These are phyloP conservation scores for Solenopsis invicta DNA, from an alignment of 1,140 invertebrate genomes.

Conservation along the genomic window DNA sequence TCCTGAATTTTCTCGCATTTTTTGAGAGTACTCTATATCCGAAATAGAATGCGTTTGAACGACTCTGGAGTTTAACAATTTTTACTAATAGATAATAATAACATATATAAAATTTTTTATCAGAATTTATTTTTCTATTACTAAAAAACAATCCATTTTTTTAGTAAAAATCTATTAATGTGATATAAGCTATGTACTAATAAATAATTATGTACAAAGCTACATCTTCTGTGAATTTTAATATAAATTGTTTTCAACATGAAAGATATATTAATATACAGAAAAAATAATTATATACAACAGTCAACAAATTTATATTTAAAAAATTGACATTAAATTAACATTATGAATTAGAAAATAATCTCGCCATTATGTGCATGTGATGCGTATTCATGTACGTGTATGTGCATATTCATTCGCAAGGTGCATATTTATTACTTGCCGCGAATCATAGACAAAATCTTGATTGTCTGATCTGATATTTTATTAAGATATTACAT, in stretches of 20 bases:
- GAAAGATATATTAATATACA: not conserved
- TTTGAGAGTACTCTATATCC: constrained; percentile 20
- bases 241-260: not conserved
- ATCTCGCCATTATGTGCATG: not conserved
- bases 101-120: not conserved
- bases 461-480: constrained; percentile 54
- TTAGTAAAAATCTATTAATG: constrained; percentile 9
- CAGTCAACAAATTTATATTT: not conserved
- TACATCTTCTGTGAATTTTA: not conserved
- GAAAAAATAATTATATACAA: constrained; percentile 7
- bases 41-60: constrained; percentile 52
- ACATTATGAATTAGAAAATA: constrained; percentile 6
- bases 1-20: constrained; percentile 11
- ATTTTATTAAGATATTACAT: constrained; percentile 51
- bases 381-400: not conserved
- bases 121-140: not conserved
- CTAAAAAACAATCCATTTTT: constrained; percentile 13
- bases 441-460: constrained; percentile 23
- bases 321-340: not conserved
- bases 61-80: constrained; percentile 30
- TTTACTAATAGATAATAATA: constrained; percentile 13
- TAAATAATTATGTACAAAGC: constrained; percentile 23
- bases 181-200: not conserved
- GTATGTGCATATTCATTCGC: not conserved
- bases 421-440: constrained; percentile 4